Evolutionary conservation across 2,797 vertebrate species (phyloP), one percentile per base, ranked within the genome.

Genomic region (Picus viridis): DNA sequence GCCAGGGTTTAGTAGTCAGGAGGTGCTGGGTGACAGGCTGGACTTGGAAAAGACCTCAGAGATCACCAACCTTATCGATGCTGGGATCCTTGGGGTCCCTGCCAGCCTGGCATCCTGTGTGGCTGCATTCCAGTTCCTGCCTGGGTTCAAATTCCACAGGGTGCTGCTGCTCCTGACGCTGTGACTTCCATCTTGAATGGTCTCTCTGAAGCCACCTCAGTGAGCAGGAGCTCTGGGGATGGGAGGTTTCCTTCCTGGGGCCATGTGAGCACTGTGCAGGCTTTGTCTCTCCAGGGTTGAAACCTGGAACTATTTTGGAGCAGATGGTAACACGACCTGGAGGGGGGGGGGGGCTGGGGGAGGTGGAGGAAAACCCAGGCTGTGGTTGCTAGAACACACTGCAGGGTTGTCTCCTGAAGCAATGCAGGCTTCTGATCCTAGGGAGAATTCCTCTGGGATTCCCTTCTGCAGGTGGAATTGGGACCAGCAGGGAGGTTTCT

Each of bases 391-490:
- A 13, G 32, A 15, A 34, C 59, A 68, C 78, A 47, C 64, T 71
- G 89, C 64, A 4, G 54, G 13, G 69, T 15, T 86, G 83, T 64
- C 86, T 75, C 64, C 74, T 34, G 32, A 10, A 71, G 36, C 2
- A 43, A 0, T 2, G 54, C 6, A n/a, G 59, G 41, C 12, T 14
- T n/a, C 88, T 2, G 4, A 3, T 3, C 36, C 5, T 2, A 2
- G 0, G 2, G 24, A 45, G 70, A 18, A 68, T 45, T 54, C 74
- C 63, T n/a, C 14, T 0, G 0, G 82, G 63, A 27, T 54, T 71
- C 1, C 0, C 57, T 49, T 57, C 19, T 2, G 4, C 36, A 43
- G 10, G 3, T 89, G 58, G 59, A 58, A 36, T 3, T 8, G 8
- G 58, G 70, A 22, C 17, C 7, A 16, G n/a, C 18, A 72, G 14